These are phyloP conservation scores for Paedocypris sp. DNA, from an alignment of 2,113 vertebrate genomes.

Conservation along the genomic window DNA sequence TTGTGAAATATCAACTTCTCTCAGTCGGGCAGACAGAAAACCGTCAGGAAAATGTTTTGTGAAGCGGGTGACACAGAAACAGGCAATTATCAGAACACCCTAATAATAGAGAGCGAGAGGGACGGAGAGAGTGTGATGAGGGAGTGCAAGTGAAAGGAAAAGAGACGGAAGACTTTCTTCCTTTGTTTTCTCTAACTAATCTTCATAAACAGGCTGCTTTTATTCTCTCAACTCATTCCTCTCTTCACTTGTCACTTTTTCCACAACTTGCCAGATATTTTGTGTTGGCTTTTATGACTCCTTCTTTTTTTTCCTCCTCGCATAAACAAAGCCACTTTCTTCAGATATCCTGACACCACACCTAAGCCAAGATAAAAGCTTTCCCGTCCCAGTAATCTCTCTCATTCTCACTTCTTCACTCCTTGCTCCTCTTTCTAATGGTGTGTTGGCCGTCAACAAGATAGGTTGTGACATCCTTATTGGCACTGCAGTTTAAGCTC, in stretches of 20 bases:
- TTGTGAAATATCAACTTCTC: not conserved
- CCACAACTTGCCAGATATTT: conserved; percentile 7
- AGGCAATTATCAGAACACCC: conserved; percentile 31
- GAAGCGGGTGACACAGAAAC: conserved; percentile 34
- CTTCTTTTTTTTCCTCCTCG: not conserved
- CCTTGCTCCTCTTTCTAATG: not conserved
- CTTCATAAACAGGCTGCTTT: conserved; percentile 3
- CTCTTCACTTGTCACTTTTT: not conserved
- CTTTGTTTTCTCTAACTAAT: conserved; percentile 10
- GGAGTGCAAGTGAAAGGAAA: not conserved
- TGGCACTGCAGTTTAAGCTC: conserved; percentile 35
- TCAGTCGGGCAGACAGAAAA: conserved; percentile 3
- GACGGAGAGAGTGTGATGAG: conserved; percentile 5
- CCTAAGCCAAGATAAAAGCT: conserved; percentile 9
- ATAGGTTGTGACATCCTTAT: conserved; percentile 40
- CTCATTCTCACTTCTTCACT: not conserved
- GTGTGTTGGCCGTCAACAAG: conserved; percentile 18
- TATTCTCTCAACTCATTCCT: conserved; percentile 1
- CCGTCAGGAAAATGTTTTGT: conserved; percentile 23
- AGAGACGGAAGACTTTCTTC: not conserved
- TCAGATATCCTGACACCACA: conserved; percentile 1
- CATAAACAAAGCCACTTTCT: not conserved
- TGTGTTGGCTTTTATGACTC: not conserved
- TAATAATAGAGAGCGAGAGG: conserved; percentile 13
- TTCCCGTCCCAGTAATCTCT: not conserved